Base-by-base conservation (phyloP, 2,113 vertebrate genomes). In the Dascyllus trimaculatus region DNA sequence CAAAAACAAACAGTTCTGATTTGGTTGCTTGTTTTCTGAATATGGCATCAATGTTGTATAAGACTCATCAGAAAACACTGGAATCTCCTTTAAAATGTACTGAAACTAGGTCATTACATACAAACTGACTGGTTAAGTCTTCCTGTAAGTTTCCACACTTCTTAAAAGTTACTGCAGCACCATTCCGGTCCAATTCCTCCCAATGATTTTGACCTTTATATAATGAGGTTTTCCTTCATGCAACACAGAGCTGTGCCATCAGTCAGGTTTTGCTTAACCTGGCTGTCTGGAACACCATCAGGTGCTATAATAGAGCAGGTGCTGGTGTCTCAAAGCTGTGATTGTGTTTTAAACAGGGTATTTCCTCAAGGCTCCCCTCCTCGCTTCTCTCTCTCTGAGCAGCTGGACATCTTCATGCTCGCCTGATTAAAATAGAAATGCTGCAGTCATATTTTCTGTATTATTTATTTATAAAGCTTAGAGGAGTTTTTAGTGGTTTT, bases 261-360 rank as follows among this genome's bases (percentile, higher is more conserved):
- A 66, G 60, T 80, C 51, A 64, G 52, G 45, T 77, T 51, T 69
- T 49, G 56, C 62, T 80, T 38, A 68, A 56, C 62, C 49, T 45
- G 54, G 48, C 72, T 75, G 49, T 58, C 78, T 77, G 68, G 77
- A 75, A 64, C 62, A 21, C 49, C 79, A 71, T 71, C 79, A 71
- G 84, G 75, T 80, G 76, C 71, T 66, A 15, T 54, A 70, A 52
- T 49, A 54, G 72, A 80, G 65, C 84, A 78, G 78, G 75, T 84
- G 81, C 43, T 59, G 70, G 0, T 49, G 49, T 78, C 67, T 85
- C 40, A 45, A 54, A 62, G 71, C 71, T 66, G 75, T 73, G 66
- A 71, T 64, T 75, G 75, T 53, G 40, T 73, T 81, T 56, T 45
- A 21, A 63, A 52, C 59, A 71, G 62, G 85, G 71, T 79, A 51